A percentile compares a stretch with the other conserved stretches of the same genome.
These are phyloP conservation scores for Loriculus beryllinus DNA, from an alignment of 2,797 vertebrate species.

Conservation along the genomic window DNA sequence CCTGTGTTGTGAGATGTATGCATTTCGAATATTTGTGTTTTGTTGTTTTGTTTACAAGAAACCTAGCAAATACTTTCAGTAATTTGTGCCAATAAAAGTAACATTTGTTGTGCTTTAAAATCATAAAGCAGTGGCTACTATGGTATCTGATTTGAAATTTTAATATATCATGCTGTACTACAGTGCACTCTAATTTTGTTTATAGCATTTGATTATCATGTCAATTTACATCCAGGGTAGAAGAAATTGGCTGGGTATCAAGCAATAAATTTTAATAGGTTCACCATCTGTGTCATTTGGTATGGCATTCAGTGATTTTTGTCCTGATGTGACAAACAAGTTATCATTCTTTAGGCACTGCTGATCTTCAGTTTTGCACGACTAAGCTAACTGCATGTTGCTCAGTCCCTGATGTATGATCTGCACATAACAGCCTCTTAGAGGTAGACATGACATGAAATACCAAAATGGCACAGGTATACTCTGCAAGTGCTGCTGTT, in stretches of 20 bases:
- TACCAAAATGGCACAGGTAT: background rate
- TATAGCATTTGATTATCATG: slow-evolving; percentile 26
- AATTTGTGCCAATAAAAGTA: background rate
- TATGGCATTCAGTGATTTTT: background rate
- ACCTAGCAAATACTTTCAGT: background rate
- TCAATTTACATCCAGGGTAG: slow-evolving; percentile 30
- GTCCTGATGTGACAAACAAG: slow-evolving; percentile 25
- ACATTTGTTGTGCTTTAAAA: background rate
- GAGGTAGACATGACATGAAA: background rate
- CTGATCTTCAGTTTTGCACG: background rate
- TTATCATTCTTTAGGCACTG: background rate
- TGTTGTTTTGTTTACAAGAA: background rate
- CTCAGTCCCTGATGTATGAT: background rate
- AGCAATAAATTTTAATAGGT: slow-evolving; percentile 20
- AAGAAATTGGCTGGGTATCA: slow-evolving; percentile 14
- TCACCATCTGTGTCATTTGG: slow-evolving; percentile 46
- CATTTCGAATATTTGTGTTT: background rate
- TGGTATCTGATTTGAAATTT: background rate
- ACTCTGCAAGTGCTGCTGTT: background rate
- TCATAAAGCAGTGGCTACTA: background rate
- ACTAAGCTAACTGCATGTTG: background rate
- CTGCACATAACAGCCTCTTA: background rate
- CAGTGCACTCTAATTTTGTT: slow-evolving; percentile 7
- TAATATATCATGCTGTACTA: background rate
- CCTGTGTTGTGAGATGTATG: background rate